Evolutionary conservation across 2,888 invertebrate species (phyloP).

Genomic region (Rutpela maculata): DNA sequence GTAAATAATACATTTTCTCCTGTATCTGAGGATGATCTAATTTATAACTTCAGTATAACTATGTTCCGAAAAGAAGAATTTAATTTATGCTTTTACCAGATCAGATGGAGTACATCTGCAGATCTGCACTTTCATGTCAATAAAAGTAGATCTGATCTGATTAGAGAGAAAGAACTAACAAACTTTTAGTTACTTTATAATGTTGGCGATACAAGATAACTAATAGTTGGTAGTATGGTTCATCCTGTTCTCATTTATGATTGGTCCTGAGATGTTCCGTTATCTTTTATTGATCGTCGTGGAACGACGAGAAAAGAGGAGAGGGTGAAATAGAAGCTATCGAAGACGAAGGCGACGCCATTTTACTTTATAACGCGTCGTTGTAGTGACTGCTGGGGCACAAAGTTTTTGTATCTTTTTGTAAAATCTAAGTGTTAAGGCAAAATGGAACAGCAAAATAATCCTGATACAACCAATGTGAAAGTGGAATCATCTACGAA

Average conservation of each 20-base stretch:
- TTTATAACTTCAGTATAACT: too few species aligned
- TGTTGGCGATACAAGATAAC: background rate
- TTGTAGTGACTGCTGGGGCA: background rate
- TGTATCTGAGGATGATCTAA: too few species aligned
- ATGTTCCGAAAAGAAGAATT: too few species aligned
- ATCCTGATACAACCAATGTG: constrained; percentile 42
- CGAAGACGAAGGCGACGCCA: background rate
- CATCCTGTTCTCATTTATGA: background rate
- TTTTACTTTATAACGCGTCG: background rate
- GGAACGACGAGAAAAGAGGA: background rate
- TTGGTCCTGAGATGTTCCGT: background rate
- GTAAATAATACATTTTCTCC: too few species aligned
- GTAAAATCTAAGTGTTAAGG: constrained; percentile 5
- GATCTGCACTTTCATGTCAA: too few species aligned
- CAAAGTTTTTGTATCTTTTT: constrained; percentile 15
- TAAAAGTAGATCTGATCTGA: too few species aligned
- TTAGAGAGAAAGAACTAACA: background rate
- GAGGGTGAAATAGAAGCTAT: background rate
- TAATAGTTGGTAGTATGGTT: background rate
- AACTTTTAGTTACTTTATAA: background rate
- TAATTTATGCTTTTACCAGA: too few species aligned
- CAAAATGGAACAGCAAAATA: constrained; percentile 46
- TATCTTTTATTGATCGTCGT: background rate
- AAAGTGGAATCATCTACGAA: constrained; percentile 49
- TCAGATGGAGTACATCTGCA: too few species aligned